Evolutionary conservation across 2,113 vertebrate species (phyloP), one percentile per base, ranked within the genome.

Genomic region (Cheilinus undulatus): DNA sequence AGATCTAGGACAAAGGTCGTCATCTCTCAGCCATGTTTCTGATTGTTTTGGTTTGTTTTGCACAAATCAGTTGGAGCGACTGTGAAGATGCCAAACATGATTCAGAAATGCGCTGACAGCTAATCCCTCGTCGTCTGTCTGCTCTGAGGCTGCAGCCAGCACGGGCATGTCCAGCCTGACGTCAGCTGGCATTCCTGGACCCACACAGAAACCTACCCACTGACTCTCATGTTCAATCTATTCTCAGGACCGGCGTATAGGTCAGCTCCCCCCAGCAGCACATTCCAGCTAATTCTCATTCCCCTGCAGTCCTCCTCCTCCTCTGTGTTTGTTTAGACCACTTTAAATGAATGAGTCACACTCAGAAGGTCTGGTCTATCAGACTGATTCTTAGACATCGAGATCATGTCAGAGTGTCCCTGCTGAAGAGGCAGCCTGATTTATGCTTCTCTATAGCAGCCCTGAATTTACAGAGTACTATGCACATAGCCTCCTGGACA

Each of bases 181-280:
- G 40, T 79, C 80, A 76, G 75, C 70, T 59, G 58, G 64, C 63
- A 58, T 82, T 68, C 52, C 62, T 60, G 32, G 28, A 48, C 40
- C n/a, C 48, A 52, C 59, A 43, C 36, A 49, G 23, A 14, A 2
- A 2, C 24, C 42, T 42, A 51, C 30, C 14, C 40, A 42, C 40
- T 17, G 19, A 32, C 17, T 48, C 65, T 22, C 12, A 28, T n/a
- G 17, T 26, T 69, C 8, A 20, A 27, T 63, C 61, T 72, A 54
- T 70, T 56, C 68, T 46, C 49, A 58, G 56, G 23, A 53, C 45
- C 22, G 72, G 42, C 56, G 53, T 76, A 36, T 56, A 51, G 42
- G 36, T 62, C 77, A 58, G 20, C 22, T 49, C 15, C 50, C 50
- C 17, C 19, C 22, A 17, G 40, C 54, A 28, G 42, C 42, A 45